Percentiles rank a stretch among this genome's conserved stretches.
phyloP scores from a whole-genome alignment of 2,888 invertebrate genomes.

The Andrena dorsata region DNA sequence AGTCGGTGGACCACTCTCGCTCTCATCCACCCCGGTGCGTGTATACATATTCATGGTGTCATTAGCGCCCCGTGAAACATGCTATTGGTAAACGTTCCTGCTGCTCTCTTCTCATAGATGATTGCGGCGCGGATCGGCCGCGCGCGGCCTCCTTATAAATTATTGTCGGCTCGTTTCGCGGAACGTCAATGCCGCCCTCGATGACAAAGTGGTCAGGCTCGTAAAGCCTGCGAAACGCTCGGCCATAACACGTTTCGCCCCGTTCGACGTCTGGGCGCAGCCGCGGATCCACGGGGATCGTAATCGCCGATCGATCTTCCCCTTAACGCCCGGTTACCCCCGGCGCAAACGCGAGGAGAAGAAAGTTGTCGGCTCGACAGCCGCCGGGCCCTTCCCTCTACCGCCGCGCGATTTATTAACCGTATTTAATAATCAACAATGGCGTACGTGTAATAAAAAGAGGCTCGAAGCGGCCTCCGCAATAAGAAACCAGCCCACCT shows the following conservation, averaged over 20 bases:
- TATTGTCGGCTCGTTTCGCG: conserved; percentile 71
- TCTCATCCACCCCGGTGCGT: conserved; percentile 69
- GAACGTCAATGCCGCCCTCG: conserved; percentile 68
- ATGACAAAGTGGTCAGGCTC: conserved; percentile 71
- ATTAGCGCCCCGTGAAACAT: conserved; percentile 81
- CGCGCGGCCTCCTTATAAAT: conserved; percentile 72
- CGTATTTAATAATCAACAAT: conserved; percentile 58
- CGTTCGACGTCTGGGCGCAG: conserved; percentile 16
- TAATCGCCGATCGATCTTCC: conserved; percentile 67
- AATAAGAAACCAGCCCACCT: conserved; percentile 23
- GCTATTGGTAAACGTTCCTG: conserved; percentile 80
- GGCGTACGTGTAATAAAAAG: conserved; percentile 23
- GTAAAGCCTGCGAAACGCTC: conserved; percentile 60
- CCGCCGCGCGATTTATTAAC: conserved; percentile 46
- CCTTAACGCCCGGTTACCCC: conserved; percentile 38
- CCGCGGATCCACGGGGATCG: conserved; percentile 54
- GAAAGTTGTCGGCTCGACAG: conserved; percentile 45
- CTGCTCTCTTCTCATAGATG: conserved; percentile 69
- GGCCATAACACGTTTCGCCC: conserved; percentile 34
- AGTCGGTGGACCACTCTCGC: conserved; percentile 60
- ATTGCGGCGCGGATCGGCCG: conserved; percentile 56
- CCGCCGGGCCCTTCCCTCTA: background rate
- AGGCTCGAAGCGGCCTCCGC: background rate
- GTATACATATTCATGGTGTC: conserved; percentile 82
- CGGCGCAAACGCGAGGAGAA: conserved; percentile 7